Evolutionary conservation across 92 coral and sea anemone genomes (phyloP).

Genomic region (Epizoanthus ramosus): DNA sequence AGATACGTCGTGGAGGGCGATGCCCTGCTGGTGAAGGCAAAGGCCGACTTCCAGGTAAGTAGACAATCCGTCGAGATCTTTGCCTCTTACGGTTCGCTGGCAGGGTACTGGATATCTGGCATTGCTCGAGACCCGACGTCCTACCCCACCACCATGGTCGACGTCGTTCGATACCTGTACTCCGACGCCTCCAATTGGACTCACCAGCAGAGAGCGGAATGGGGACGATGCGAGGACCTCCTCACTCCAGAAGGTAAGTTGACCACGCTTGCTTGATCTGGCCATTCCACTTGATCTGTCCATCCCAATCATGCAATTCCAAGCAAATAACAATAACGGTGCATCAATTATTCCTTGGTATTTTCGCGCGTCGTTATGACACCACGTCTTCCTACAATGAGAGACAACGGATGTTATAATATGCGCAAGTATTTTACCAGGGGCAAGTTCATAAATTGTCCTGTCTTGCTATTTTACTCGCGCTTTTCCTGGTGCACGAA

Average conservation of each 20-base stretch:
- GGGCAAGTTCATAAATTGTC: not conserved
- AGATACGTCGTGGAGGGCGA: too few species aligned
- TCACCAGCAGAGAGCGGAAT: slow-evolving; percentile 22
- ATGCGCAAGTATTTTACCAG: slow-evolving; percentile 2
- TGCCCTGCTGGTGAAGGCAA: too few species aligned
- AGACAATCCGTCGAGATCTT: too few species aligned
- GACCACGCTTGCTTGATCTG: slow-evolving; percentile 22
- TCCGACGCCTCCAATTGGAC: slow-evolving; percentile 23
- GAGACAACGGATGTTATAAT: not conserved
- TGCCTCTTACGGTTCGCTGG: too few species aligned
- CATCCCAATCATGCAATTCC: not conserved
- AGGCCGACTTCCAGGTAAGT: too few species aligned
- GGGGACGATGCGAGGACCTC: slow-evolving; percentile 16
- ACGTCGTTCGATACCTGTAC: slow-evolving; percentile 21
- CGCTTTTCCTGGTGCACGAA: slow-evolving; percentile 9
- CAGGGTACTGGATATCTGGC: not conserved
- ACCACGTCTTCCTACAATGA: not conserved
- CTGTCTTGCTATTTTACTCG: slow-evolving; percentile 17
- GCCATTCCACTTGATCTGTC: slow-evolving; percentile 4
- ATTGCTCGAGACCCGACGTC: slow-evolving; percentile 4
- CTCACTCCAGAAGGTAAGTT: slow-evolving; percentile 18
- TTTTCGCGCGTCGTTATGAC: slow-evolving; percentile 19
- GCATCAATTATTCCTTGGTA: slow-evolving; percentile 17
- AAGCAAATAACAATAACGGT: slow-evolving; percentile 9
- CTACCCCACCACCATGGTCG: slow-evolving; percentile 20